A percentile compares a stretch with the other conserved stretches of the same genome.
Conservation (phyloP, 2,888 invertebrate species). For the Hirtodrosophila trivittata region DNA sequence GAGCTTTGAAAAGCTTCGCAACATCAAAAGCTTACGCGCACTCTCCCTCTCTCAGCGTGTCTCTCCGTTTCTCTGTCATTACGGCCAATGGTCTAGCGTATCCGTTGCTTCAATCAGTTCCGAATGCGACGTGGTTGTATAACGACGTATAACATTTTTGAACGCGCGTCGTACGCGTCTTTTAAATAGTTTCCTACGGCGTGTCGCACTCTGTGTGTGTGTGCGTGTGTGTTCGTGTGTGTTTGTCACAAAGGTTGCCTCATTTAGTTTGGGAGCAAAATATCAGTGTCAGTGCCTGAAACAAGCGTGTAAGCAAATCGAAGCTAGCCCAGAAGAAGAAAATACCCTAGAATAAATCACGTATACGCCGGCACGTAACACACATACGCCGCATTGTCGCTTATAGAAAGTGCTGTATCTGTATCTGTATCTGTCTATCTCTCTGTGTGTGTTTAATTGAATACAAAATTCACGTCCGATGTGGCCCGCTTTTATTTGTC, state of each 20-base stretch:
- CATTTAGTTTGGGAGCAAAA: slow-evolving; percentile 22
- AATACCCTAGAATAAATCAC: slow-evolving; percentile 3
- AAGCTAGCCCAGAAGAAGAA: slow-evolving; percentile 10
- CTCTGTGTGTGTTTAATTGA: slow-evolving; percentile 36
- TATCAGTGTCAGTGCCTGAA: slow-evolving; percentile 2
- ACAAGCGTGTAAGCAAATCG: slow-evolving; percentile 44
- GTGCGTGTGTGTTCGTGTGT: slow-evolving; percentile 20
- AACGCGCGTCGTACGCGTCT: slow-evolving; percentile 32
- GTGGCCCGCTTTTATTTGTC: slow-evolving; percentile 70
- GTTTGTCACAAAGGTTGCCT: slow-evolving; percentile 38
- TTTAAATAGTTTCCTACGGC: slow-evolving; percentile 32
- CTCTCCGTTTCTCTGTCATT: neutral
- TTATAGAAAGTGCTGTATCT: slow-evolving; percentile 52
- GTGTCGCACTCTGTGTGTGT: slow-evolving; percentile 21
- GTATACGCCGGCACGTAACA: slow-evolving; percentile 37
- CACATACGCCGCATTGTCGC: slow-evolving; percentile 63
- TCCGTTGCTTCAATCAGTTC: slow-evolving; percentile 63
- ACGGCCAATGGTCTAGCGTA: slow-evolving; percentile 10
- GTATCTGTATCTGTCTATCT: slow-evolving; percentile 26
- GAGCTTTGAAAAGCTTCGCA: slow-evolving; percentile 25
- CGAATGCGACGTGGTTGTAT: slow-evolving; percentile 82
- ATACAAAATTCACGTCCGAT: slow-evolving; percentile 38
- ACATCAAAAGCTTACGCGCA: slow-evolving; percentile 7
- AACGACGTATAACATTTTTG: slow-evolving; percentile 66
- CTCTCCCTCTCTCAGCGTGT: slow-evolving; percentile 10